Conservation (phyloP, 2,113 vertebrate species). For the Ondatra zibethicus region DNA sequence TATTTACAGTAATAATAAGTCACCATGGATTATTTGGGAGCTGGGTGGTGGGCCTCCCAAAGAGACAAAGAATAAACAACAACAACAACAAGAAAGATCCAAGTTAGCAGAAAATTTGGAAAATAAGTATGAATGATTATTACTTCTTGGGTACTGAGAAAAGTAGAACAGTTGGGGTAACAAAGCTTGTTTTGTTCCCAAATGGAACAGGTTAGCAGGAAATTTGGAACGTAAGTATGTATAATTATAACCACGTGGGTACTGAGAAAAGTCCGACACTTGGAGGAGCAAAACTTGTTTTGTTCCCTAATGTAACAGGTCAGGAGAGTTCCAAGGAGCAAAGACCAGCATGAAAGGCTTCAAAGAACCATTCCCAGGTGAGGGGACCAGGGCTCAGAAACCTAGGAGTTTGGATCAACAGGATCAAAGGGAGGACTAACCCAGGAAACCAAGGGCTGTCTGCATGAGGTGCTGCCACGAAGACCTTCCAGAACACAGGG, state of each 20-base stretch:
- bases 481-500: neutral
- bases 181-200: neutral
- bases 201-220: neutral
- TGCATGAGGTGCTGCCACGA: neutral
- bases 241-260: neutral
- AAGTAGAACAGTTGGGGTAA: neutral
- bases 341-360: neutral
- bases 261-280: neutral
- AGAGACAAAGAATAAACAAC: no score
- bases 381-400: neutral
- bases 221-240: neutral
- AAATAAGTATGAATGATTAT: neutral
- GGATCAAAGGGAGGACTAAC: neutral
- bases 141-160: neutral
- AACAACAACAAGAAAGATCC: neutral
- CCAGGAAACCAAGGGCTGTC: neutral
- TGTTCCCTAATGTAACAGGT: neutral
- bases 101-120: neutral
- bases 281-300: neutral
- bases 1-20: no score
- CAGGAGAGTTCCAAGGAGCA: neutral
- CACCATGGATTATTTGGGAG: no score
- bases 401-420: neutral
- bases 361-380: neutral
- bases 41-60: no score